Conservation (phyloP, 1,140 invertebrate genomes). For the Drosophila gunungcola region DNA sequence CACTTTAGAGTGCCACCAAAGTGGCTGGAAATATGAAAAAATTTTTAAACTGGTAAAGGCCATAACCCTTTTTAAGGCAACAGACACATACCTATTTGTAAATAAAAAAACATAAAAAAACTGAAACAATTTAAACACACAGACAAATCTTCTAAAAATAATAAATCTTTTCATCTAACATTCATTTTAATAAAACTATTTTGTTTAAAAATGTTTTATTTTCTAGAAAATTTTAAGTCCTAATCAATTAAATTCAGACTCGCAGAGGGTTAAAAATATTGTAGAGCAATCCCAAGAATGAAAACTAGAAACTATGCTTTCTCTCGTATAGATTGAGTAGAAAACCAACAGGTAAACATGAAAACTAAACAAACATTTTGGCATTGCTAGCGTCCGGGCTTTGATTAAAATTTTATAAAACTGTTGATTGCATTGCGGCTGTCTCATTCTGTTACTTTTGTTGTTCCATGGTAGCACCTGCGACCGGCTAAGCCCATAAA, state of each 20-base stretch:
- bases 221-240: not conserved
- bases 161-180: too few species aligned
- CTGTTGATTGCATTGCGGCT: slow-evolving; percentile 43
- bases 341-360: slow-evolving; percentile 38
- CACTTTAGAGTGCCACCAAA: slow-evolving; percentile 7
- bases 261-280: not conserved
- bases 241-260: too few species aligned
- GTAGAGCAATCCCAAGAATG: not conserved
- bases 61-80: not conserved
- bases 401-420: slow-evolving; percentile 62
- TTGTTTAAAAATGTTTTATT: too few species aligned
- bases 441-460: slow-evolving; percentile 2
- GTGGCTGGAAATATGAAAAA: not conserved
- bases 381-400: slow-evolving; percentile 17
- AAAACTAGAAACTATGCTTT: not conserved
- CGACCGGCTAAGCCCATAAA: slow-evolving; percentile 37
- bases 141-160: too few species aligned
- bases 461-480: slow-evolving; percentile 5
- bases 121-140: not conserved
- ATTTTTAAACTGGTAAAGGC: not conserved
- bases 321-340: not conserved
- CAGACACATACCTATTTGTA: too few species aligned
- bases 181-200: too few species aligned
- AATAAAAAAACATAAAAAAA: too few species aligned
- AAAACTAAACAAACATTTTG: slow-evolving; percentile 24